A percentile compares a stretch with the other conserved stretches of the same genome.
phyloP scores from a whole-genome alignment of 2,113 vertebrate genomes.

The Tauraco erythrolophus region DNA sequence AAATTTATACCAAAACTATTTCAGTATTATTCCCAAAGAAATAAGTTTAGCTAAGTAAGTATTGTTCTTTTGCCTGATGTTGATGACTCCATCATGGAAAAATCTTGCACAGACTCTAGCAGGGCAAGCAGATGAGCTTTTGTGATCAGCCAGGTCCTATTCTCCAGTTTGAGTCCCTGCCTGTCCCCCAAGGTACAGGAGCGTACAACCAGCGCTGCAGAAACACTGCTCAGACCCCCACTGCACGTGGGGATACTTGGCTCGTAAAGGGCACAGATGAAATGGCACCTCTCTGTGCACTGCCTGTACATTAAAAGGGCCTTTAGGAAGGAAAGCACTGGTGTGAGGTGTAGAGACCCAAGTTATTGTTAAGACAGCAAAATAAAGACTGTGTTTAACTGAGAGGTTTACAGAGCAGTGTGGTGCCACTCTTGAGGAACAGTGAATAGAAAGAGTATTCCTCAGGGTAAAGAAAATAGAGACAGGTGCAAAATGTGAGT shows the following conservation, averaged over 20 bases:
- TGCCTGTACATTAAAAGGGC: not conserved
- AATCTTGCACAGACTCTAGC: not conserved
- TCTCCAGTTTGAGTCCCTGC: not conserved
- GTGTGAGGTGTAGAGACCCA: not conserved
- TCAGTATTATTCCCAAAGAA: not conserved
- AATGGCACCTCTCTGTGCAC: not conserved
- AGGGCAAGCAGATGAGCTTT: not conserved
- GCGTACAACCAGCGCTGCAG: not conserved
- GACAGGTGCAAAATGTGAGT: not conserved
- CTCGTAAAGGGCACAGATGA: not conserved
- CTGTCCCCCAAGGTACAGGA: rapidly evolving
- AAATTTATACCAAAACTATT: not conserved
- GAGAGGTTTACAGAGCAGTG: not conserved
- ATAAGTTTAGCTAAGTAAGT: not conserved
- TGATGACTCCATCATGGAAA: not conserved
- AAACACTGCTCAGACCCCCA: not conserved
- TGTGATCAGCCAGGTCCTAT: not conserved
- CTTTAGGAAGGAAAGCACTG: not conserved
- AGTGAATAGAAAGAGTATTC: not conserved
- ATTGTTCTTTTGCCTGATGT: not conserved
- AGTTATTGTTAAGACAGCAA: not conserved
- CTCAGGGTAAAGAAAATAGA: not conserved
- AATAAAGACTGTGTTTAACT: not conserved
- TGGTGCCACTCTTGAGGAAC: not conserved
- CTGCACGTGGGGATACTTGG: rapidly evolving